Evolutionary conservation across 2,797 vertebrate species (phyloP).

Genomic region (Schizothorax lantsangensis): DNA sequence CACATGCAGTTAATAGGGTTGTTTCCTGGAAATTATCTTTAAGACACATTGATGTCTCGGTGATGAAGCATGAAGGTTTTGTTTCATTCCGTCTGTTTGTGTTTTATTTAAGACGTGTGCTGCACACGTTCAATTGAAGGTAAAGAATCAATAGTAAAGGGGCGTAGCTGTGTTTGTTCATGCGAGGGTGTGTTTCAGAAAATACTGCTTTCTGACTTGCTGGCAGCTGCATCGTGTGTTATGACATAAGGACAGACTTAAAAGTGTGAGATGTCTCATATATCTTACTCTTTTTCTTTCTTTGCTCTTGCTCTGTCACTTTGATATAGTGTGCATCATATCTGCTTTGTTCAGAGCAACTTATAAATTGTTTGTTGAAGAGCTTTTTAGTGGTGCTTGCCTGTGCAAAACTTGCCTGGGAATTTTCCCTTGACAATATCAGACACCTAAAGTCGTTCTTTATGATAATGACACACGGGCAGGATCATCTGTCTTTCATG

Average conservation of each 20-base stretch:
- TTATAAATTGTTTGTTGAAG: not conserved
- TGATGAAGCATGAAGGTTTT: slow-evolving; percentile 9
- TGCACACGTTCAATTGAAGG: slow-evolving; percentile 56
- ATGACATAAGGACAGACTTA: slow-evolving; percentile 30
- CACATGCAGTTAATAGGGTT: slow-evolving; percentile 53
- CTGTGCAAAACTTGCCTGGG: not conserved
- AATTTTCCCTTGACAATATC: not conserved
- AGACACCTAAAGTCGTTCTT: not conserved
- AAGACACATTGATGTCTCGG: slow-evolving; percentile 52
- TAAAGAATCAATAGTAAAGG: slow-evolving; percentile 61
- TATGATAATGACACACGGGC: slow-evolving; percentile 19
- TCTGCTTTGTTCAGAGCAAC: not conserved
- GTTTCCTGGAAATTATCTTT: slow-evolving; percentile 71
- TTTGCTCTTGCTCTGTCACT: not conserved
- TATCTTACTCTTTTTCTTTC: slow-evolving; percentile 11
- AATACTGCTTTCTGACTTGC: slow-evolving; percentile 66
- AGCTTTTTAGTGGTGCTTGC: not conserved
- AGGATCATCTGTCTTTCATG: slow-evolving; percentile 5
- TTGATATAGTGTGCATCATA: not conserved
- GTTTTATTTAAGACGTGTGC: slow-evolving; percentile 26
- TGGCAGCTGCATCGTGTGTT: slow-evolving; percentile 65
- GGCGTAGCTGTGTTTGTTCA: slow-evolving; percentile 65
- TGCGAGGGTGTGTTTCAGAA: slow-evolving; percentile 73
- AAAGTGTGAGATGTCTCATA: not conserved
- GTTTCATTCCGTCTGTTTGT: slow-evolving; percentile 26